A percentile compares a stretch with the other conserved stretches of the same genome.
Evolutionary conservation across 2,888 invertebrate species (phyloP).

Genomic region (Dicroscelio sp.): DNA sequence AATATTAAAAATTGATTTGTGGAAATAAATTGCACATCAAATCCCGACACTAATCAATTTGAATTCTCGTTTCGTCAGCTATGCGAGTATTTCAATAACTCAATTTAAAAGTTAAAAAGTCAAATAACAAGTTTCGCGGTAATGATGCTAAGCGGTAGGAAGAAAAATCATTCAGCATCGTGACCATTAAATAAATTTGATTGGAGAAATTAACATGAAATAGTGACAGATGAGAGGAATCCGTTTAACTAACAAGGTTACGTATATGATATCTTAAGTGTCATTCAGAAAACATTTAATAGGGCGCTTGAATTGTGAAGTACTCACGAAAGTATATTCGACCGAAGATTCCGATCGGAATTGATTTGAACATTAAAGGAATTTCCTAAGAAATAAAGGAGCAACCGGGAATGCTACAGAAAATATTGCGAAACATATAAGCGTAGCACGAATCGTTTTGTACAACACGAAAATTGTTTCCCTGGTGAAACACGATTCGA

Average conservation of each 20-base stretch:
- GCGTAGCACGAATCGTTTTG: constrained; percentile 21
- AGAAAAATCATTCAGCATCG: too few relatives aligned
- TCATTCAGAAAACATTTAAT: constrained; percentile 50
- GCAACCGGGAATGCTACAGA: constrained; percentile 37
- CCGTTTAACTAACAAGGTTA: constrained; percentile 25
- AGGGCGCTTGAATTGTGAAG: constrained; percentile 24
- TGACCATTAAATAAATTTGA: constrained; percentile 51
- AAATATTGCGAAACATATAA: constrained; percentile 61
- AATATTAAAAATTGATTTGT: too few relatives aligned
- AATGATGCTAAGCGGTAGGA: too few relatives aligned
- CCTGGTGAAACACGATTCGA: constrained; percentile 44
- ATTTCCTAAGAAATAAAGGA: constrained; percentile 32
- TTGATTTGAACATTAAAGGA: constrained; percentile 65
- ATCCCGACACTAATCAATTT: too few relatives aligned
- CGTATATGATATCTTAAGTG: constrained; percentile 39
- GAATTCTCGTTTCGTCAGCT: too few relatives aligned
- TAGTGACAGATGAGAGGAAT: constrained; percentile 37
- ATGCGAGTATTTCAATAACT: too few relatives aligned
- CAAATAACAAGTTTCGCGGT: too few relatives aligned
- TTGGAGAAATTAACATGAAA: constrained; percentile 18
- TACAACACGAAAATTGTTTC: constrained; percentile 58
- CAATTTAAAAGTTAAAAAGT: too few relatives aligned
- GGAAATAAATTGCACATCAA: too few relatives aligned
- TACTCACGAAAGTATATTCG: constrained; percentile 46
- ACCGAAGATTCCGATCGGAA: constrained; percentile 52